Conservation (phyloP, 53 echinoderm and acorn worm genomes). For the Antedon mediterranea region DNA sequence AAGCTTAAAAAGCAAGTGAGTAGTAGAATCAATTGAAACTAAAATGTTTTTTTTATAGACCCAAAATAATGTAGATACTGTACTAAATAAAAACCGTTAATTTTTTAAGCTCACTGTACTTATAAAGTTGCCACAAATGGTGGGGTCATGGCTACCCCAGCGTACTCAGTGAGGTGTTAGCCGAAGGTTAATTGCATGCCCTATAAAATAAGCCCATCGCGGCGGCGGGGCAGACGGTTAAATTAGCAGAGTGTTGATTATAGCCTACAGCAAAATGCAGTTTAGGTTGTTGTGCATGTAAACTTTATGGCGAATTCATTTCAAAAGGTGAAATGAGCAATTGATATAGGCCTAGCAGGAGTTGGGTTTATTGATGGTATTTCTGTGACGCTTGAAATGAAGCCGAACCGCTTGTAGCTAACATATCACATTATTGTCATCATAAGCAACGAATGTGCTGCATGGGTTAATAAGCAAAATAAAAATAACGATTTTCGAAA, state of each 20-base stretch:
- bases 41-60: too few relatives aligned
- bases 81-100: too few relatives aligned
- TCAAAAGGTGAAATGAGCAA: not conserved
- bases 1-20: too few relatives aligned
- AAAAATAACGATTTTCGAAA: too few relatives aligned
- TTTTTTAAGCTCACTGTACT: too few relatives aligned
- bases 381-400: not conserved
- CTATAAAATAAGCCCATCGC: not conserved
- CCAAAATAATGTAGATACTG: too few relatives aligned
- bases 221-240: not conserved
- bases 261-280: not conserved
- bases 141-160: not conserved
- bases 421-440: too few relatives aligned
- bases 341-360: not conserved
- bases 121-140: not conserved
- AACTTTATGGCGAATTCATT: not conserved
- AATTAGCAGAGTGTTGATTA: not conserved
- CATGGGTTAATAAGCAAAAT: too few relatives aligned
- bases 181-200: not conserved
- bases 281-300: not conserved
- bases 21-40: too few relatives aligned
- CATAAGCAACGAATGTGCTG: too few relatives aligned
- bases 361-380: not conserved
- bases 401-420: not conserved
- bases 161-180: not conserved